Evolutionary conservation across 2,888 invertebrate genomes (phyloP).

Genomic region (Eilema caniola): DNA sequence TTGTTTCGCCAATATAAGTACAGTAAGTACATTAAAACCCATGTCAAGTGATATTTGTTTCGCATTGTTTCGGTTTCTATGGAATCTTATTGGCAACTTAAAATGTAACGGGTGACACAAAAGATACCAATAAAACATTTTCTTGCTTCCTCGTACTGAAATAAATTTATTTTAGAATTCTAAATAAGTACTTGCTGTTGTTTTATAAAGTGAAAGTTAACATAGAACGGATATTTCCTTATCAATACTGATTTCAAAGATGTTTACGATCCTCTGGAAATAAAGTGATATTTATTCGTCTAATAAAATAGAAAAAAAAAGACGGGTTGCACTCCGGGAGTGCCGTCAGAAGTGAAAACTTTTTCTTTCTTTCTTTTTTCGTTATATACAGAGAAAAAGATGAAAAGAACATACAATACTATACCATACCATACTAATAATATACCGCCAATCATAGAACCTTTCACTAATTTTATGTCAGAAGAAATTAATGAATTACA

Average conservation of each 20-base stretch:
- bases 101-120: conserved; percentile 9
- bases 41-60: conserved; percentile 12
- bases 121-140: conserved; percentile 11
- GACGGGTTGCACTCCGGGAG: too few species aligned
- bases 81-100: conserved; percentile 13
- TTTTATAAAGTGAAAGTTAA: background rate
- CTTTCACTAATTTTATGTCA: too few species aligned
- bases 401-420: too few species aligned
- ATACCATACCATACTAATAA: too few species aligned
- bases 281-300: background rate
- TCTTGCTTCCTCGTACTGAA: background rate
- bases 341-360: too few species aligned
- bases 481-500: too few species aligned
- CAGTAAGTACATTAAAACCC: conserved; percentile 5
- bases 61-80: conserved; percentile 8
- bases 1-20: background rate
- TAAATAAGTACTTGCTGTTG: background rate
- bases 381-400: too few species aligned
- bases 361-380: too few species aligned
- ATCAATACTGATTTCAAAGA: background rate
- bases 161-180: conserved; percentile 1
- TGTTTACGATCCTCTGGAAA: background rate
- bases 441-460: too few species aligned
- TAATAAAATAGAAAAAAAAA: too few species aligned
- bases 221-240: background rate